Percentiles rank a stretch among this genome's conserved stretches.
These are phyloP conservation scores for Eidolon dupreanum DNA, from an alignment of 2,797 vertebrate genomes.

Conservation along the genomic window DNA sequence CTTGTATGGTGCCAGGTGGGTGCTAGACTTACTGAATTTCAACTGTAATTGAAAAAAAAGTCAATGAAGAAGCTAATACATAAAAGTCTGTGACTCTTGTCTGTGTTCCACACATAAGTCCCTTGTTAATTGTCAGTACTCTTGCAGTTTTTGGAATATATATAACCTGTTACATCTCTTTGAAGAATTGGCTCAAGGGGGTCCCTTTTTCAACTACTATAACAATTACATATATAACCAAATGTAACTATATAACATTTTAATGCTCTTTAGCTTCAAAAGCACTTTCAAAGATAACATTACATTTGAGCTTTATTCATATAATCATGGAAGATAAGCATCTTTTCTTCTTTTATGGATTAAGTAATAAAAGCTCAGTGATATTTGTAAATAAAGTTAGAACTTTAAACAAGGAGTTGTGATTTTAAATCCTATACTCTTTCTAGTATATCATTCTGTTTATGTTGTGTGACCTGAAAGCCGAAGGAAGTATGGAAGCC, in stretches of 20 bases:
- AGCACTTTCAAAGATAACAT: not conserved
- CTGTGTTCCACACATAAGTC: not conserved
- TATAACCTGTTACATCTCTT: not conserved
- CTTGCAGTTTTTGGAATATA: not conserved
- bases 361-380: slow-evolving; percentile 34
- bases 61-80: not conserved
- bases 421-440: not conserved
- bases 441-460: not conserved
- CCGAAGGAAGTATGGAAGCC: not conserved
- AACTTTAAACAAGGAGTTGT: not conserved
- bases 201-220: not conserved
- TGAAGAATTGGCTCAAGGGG: not conserved
- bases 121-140: not conserved
- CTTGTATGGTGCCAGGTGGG: no score
- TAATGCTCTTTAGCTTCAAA: slow-evolving; percentile 42
- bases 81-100: not conserved
- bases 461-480: not conserved
- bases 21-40: no score
- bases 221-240: not conserved
- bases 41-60: no score
- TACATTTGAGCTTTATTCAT: not conserved
- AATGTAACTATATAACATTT: not conserved
- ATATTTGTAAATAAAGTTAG: slow-evolving; percentile 15
- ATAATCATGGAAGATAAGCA: not conserved
- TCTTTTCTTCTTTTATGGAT: slow-evolving; percentile 20